Conservation (phyloP, 2,113 vertebrate species). For the Polyodon spathula region DNA sequence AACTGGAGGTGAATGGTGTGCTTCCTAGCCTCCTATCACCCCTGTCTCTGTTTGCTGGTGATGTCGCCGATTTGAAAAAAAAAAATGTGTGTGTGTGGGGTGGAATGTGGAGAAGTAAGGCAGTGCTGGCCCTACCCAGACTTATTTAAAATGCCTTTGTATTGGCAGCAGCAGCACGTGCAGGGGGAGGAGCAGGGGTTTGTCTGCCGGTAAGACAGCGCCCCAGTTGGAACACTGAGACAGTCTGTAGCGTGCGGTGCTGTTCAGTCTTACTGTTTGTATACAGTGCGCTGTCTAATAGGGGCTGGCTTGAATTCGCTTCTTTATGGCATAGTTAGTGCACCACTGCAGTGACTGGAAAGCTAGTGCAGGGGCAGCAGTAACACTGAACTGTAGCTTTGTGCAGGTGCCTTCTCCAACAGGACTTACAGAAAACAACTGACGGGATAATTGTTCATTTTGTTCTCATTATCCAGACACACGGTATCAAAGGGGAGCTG, state of each 20-base stretch:
- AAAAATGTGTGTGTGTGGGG: too few species aligned
- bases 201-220: conserved; percentile 44
- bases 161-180: conserved; percentile 26
- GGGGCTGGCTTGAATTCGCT: conserved; percentile 29
- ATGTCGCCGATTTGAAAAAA: too few species aligned
- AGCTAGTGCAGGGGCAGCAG: conserved; percentile 21
- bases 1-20: too few species aligned
- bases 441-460: conserved; percentile 19
- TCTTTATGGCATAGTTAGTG: conserved; percentile 29
- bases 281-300: conserved; percentile 22
- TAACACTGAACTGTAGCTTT: conserved; percentile 20
- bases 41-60: too few species aligned
- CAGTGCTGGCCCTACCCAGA: conserved; percentile 26
- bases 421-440: conserved; percentile 25
- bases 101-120: conserved; percentile 9
- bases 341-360: conserved; percentile 53
- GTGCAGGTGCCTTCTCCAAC: conserved; percentile 18
- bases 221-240: conserved; percentile 34
- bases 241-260: conserved; percentile 19
- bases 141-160: conserved; percentile 18
- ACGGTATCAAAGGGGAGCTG: conserved; percentile 23
- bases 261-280: conserved; percentile 19
- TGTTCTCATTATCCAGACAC: neutral
- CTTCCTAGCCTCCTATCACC: too few species aligned
- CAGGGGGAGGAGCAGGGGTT: conserved; percentile 31